Evolutionary conservation across 1,140 invertebrate species (phyloP).

Genomic region (Phortica variegata): DNA sequence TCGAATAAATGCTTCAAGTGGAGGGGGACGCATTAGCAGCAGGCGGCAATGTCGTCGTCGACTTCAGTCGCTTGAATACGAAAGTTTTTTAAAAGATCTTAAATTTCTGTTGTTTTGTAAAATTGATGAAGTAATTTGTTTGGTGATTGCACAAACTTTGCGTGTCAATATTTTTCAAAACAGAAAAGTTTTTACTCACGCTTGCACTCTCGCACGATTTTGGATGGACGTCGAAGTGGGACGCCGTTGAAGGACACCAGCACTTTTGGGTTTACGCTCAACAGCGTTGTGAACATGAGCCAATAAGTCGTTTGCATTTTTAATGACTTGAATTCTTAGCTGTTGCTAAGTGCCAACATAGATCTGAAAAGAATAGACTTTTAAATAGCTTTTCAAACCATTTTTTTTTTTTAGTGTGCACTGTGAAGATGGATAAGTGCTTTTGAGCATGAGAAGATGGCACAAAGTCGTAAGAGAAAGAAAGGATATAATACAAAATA

Average conservation of each 20-base stretch:
- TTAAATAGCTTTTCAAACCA: no score
- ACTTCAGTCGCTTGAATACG: slow-evolving; percentile 22
- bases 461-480: no score
- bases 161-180: slow-evolving; percentile 47
- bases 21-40: no score
- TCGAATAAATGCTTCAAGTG: no score
- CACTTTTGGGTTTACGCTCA: slow-evolving; percentile 7
- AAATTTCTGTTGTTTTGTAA: slow-evolving; percentile 51
- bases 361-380: no score
- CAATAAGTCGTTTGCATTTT: slow-evolving; percentile 41
- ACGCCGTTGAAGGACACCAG: background rate
- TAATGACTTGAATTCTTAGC: slow-evolving; percentile 39
- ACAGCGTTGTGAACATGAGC: slow-evolving; percentile 12
- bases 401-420: no score
- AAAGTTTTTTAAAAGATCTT: slow-evolving; percentile 50
- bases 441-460: no score
- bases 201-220: slow-evolving; percentile 2
- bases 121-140: slow-evolving; percentile 53
- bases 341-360: slow-evolving; percentile 25
- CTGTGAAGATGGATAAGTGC: no score
- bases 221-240: background rate
- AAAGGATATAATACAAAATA: no score
- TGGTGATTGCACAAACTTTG: slow-evolving; percentile 49
- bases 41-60: slow-evolving; percentile 4
- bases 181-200: slow-evolving; percentile 24